Evolutionary conservation across 2,888 invertebrate genomes (phyloP).

Genomic region (Fissipunctia ypsillon): DNA sequence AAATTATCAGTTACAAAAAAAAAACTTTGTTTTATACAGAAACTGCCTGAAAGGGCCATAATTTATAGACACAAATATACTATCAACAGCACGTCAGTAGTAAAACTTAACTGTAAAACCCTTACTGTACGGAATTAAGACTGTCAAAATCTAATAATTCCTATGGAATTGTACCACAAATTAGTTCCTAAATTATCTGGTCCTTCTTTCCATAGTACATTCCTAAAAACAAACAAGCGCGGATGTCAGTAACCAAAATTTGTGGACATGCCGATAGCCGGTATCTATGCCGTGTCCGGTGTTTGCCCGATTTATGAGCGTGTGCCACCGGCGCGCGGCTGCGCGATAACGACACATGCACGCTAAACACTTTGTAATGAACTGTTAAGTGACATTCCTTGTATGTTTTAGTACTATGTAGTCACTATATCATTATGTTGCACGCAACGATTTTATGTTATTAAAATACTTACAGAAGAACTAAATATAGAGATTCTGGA

Average conservation of each 20-base stretch:
- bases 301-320: constrained; percentile 60
- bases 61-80: no score
- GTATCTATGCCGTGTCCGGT: constrained; percentile 56
- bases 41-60: background rate
- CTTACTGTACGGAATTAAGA: background rate
- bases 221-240: constrained; percentile 38
- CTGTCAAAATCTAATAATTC: background rate
- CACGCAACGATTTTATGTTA: background rate
- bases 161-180: background rate
- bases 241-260: constrained; percentile 51
- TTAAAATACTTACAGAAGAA: background rate
- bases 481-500: no score
- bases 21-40: background rate
- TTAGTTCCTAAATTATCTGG: background rate
- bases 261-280: constrained; percentile 54
- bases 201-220: background rate
- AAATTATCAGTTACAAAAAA: background rate
- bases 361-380: constrained; percentile 61
- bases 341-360: constrained; percentile 50
- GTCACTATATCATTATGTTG: background rate
- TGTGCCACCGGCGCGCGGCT: constrained; percentile 26
- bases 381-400: constrained; percentile 33
- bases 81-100: no score
- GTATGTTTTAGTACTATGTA: constrained; percentile 1
- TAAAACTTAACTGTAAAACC: background rate